phyloP scores from a whole-genome alignment of 2,888 invertebrate genomes.

The Drosophila lutescens region DNA sequence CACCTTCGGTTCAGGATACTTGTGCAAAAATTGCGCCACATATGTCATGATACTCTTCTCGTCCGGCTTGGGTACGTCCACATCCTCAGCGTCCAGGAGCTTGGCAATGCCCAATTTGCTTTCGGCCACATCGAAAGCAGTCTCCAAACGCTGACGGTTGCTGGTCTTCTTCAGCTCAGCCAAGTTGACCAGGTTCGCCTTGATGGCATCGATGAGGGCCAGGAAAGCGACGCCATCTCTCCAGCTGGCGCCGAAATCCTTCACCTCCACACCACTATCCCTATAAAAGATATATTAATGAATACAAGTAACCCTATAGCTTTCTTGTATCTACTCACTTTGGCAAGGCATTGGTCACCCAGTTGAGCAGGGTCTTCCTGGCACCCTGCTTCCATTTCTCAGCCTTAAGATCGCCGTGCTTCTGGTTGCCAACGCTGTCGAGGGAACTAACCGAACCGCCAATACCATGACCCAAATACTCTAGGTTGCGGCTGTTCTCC shows the following conservation, averaged over 20 bases:
- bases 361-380: slow-evolving; percentile 94
- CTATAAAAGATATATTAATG: slow-evolving; percentile 84
- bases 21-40: slow-evolving; percentile 98
- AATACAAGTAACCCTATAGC: not conserved
- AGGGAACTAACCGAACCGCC: slow-evolving; percentile 93
- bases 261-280: slow-evolving; percentile 93
- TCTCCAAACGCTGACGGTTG: slow-evolving; percentile 93
- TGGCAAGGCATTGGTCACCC: slow-evolving; percentile 96
- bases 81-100: slow-evolving; percentile 97
- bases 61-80: slow-evolving; percentile 97
- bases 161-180: slow-evolving; percentile 91
- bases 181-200: slow-evolving; percentile 95
- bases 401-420: slow-evolving; percentile 86
- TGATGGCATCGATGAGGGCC: slow-evolving; percentile 97
- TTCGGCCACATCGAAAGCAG: slow-evolving; percentile 97
- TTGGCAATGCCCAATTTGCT: slow-evolving; percentile 95
- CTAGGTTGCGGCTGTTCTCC: slow-evolving; percentile 95
- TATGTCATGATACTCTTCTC: slow-evolving; percentile 99
- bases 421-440: slow-evolving; percentile 88
- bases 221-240: slow-evolving; percentile 97
- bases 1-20: slow-evolving; percentile 94
- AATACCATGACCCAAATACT: slow-evolving; percentile 91
- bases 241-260: slow-evolving; percentile 98
- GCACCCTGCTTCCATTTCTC: slow-evolving; percentile 95
- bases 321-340: slow-evolving; percentile 86